Evolutionary conservation across 1,140 invertebrate genomes (phyloP).

Genomic region (Ectropis grisescens): DNA sequence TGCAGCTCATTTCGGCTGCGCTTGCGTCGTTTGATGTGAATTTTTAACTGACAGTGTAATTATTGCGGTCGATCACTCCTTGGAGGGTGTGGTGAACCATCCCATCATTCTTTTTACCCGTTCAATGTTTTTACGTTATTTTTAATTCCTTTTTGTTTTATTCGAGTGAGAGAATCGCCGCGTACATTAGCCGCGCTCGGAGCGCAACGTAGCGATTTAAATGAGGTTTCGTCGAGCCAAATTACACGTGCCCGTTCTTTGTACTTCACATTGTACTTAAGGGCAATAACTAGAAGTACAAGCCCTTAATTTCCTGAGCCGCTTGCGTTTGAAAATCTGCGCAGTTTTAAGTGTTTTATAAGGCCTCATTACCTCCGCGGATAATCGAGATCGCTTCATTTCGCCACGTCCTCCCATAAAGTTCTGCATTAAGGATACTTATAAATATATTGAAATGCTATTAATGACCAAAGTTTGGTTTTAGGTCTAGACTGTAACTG

Average conservation of each 20-base stretch:
- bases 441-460: too few species aligned
- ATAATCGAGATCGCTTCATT: constrained; percentile 14
- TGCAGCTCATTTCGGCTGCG: too few species aligned
- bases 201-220: constrained; percentile 44
- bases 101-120: constrained; percentile 49
- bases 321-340: constrained; percentile 35
- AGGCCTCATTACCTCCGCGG: constrained; percentile 2
- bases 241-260: constrained; percentile 52
- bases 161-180: constrained; percentile 41
- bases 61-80: constrained; percentile 40
- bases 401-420: not conserved
- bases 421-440: too few species aligned
- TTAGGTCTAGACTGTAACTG: too few species aligned
- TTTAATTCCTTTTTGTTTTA: constrained; percentile 56
- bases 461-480: too few species aligned
- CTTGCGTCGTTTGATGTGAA: constrained; percentile 32
- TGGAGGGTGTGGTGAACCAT: constrained; percentile 40
- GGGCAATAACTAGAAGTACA: constrained; percentile 53
- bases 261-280: constrained; percentile 66
- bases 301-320: constrained; percentile 44
- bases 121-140: constrained; percentile 56
- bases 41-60: constrained; percentile 53
- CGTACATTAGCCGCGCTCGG: constrained; percentile 40
- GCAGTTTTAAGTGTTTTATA: constrained; percentile 24
- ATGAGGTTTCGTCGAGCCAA: constrained; percentile 57